These are phyloP conservation scores for Coluber constrictor DNA, from an alignment of 2,797 vertebrate genomes.

Conservation along the genomic window DNA sequence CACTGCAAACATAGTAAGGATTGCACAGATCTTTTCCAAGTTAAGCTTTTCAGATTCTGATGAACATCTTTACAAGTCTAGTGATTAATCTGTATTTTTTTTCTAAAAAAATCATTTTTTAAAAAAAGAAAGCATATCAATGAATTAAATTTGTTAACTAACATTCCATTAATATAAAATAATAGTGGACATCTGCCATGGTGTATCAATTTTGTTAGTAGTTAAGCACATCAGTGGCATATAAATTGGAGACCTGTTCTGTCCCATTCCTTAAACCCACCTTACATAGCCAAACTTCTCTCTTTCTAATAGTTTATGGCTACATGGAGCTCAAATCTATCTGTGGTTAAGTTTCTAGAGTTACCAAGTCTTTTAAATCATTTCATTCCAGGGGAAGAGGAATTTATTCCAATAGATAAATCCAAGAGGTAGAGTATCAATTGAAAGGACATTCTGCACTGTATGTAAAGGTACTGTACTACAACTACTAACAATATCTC, in stretches of 20 bases:
- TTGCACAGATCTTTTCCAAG: neutral
- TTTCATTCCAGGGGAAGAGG: neutral
- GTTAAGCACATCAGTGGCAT: neutral
- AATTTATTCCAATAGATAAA: neutral
- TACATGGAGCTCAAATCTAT: neutral
- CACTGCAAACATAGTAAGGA: neutral
- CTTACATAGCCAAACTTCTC: neutral
- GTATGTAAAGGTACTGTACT: neutral
- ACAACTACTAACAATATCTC: neutral
- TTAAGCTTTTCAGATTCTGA: neutral
- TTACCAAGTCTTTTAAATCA: neutral
- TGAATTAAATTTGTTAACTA: neutral
- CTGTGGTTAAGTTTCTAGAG: neutral
- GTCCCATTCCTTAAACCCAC: neutral
- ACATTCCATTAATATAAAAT: neutral
- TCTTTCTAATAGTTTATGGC: neutral
- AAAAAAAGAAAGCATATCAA: neutral
- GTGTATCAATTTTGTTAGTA: neutral
- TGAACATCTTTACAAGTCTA: neutral
- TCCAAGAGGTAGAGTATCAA: neutral
- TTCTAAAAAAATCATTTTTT: neutral
- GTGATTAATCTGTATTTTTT: neutral
- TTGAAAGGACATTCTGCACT: neutral
- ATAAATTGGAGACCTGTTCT: neutral
- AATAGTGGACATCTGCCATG: neutral